phyloP scores from a whole-genome alignment of 1,140 invertebrate species.

The Drosophila varians region DNA sequence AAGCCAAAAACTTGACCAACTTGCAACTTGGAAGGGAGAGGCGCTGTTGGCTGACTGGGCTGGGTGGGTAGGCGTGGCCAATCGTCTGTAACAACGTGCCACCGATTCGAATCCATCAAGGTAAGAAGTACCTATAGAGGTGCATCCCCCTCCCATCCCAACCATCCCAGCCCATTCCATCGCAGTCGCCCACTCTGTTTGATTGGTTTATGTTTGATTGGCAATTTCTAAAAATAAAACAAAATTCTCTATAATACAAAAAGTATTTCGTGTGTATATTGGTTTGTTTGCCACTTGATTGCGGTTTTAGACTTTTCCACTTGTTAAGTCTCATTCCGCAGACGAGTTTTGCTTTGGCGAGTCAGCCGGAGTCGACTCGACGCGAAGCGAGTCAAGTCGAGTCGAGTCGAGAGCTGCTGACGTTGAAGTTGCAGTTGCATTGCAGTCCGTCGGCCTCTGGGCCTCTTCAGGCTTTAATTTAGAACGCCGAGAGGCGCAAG shows the following conservation, averaged over 20 bases:
- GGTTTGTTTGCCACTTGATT: slow-evolving; percentile 69
- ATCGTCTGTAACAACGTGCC: slow-evolving; percentile 25
- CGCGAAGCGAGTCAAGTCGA: slow-evolving; percentile 3
- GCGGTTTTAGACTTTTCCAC: slow-evolving; percentile 73
- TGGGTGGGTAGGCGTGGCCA: slow-evolving; percentile 17
- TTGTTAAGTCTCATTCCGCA: slow-evolving; percentile 74
- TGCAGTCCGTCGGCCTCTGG: slow-evolving; percentile 11
- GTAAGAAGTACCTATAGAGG: slow-evolving; percentile 5
- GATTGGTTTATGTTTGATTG: slow-evolving; percentile 58
- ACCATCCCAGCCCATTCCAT: neutral
- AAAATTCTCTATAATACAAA: slow-evolving; percentile 37
- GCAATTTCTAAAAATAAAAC: slow-evolving; percentile 72
- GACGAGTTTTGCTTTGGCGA: slow-evolving; percentile 57
- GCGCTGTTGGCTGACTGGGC: neutral
- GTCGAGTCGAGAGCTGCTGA: slow-evolving; percentile 23
- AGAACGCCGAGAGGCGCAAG: slow-evolving; percentile 46
- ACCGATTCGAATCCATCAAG: slow-evolving; percentile 27
- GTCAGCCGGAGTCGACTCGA: slow-evolving; percentile 17
- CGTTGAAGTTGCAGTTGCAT: slow-evolving; percentile 35
- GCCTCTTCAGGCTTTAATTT: slow-evolving; percentile 70
- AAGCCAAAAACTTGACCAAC: slow-evolving; percentile 61
- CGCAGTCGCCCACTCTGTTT: slow-evolving; percentile 19
- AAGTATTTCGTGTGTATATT: slow-evolving; percentile 43
- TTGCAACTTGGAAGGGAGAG: slow-evolving; percentile 14
- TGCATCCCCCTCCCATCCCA: too few species aligned